These are phyloP conservation scores for Galeopsomyia nigrocyanea DNA, from an alignment of 2,888 invertebrate genomes.

Conservation along the genomic window DNA sequence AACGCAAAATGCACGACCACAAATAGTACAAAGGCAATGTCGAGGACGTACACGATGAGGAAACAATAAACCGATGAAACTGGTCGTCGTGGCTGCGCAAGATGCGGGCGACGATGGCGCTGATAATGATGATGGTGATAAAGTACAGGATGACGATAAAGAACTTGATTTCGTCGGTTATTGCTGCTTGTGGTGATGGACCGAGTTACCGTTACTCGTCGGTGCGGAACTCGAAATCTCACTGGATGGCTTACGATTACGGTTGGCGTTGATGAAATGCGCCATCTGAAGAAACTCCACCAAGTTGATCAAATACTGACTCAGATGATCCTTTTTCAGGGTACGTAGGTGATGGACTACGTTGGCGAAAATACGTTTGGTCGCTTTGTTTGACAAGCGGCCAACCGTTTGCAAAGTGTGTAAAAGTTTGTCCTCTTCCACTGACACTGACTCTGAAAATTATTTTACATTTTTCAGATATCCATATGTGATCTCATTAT, in stretches of 20 bases:
- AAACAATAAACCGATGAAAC: conserved; percentile 8
- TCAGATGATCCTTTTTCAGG: conserved; percentile 58
- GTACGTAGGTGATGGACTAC: conserved; percentile 74
- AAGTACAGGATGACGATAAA: not conserved
- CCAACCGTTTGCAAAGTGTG: conserved; percentile 82
- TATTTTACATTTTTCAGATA: too few relatives aligned
- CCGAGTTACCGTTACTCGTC: not conserved
- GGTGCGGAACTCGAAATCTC: not conserved
- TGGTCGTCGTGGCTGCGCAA: not conserved
- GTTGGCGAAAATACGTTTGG: conserved; percentile 78
- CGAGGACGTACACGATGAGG: conserved; percentile 4
- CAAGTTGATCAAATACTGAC: conserved; percentile 58
- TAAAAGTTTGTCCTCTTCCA: conserved; percentile 76
- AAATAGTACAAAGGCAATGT: conserved; percentile 18
- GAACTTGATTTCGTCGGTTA: not conserved
- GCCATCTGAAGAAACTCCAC: conserved; percentile 63
- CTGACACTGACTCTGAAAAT: conserved; percentile 72
- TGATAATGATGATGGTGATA: not conserved
- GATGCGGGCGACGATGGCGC: not conserved
- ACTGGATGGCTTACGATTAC: conserved; percentile 31
- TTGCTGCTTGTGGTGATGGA: not conserved
- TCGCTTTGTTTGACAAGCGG: conserved; percentile 79
- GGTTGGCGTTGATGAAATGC: conserved; percentile 55
- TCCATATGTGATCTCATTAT: too few relatives aligned
- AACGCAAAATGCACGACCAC: conserved; percentile 16